A percentile compares a stretch with the other conserved stretches of the same genome.
Evolutionary conservation across 2,113 vertebrate species (phyloP).

Genomic region (Maccullochella peelii): DNA sequence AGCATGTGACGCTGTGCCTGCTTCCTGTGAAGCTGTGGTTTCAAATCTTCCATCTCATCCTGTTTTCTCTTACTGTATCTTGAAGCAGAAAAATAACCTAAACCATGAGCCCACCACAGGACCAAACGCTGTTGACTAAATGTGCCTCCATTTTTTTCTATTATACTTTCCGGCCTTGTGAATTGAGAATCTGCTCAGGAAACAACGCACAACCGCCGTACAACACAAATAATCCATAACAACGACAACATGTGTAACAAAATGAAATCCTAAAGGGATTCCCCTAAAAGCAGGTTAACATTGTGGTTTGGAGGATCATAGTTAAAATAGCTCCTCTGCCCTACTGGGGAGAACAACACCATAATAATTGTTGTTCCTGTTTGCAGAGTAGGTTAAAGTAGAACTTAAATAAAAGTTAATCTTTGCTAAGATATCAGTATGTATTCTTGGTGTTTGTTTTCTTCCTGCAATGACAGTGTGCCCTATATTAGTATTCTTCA

Average conservation of each 20-base stretch:
- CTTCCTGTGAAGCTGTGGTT: not conserved
- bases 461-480: not conserved
- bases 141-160: not conserved
- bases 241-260: not conserved
- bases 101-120: not conserved
- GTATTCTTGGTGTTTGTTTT: no score
- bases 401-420: not conserved
- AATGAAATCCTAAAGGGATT: conserved; percentile 7
- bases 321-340: not conserved
- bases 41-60: conserved; percentile 18
- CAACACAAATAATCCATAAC: not conserved
- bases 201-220: not conserved
- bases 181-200: not conserved
- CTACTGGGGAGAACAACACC: not conserved
- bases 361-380: not conserved
- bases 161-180: not conserved
- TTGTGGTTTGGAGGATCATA: not conserved
- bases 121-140: not conserved
- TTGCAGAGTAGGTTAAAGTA: not conserved
- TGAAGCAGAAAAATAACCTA: not conserved
- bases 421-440: not conserved
- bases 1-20: not conserved
- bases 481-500: not conserved
- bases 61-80: not conserved
- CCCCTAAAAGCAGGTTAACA: not conserved